These are phyloP conservation scores for Rostratula benghalensis DNA, from an alignment of 2,113 vertebrate genomes.

Conservation along the genomic window DNA sequence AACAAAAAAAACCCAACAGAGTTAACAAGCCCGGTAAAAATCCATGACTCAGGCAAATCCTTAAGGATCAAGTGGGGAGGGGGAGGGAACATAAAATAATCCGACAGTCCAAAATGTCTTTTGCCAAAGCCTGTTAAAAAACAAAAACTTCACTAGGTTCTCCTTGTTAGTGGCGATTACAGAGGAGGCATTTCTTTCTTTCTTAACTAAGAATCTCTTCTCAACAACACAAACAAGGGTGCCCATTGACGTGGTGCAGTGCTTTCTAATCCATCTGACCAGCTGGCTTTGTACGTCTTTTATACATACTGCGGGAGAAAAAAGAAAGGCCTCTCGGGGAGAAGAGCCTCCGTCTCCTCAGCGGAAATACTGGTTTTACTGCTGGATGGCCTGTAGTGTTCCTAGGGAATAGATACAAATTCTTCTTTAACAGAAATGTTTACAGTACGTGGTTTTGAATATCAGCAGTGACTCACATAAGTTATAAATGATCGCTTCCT, in stretches of 20 bases:
- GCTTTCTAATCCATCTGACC: slow-evolving; percentile 52
- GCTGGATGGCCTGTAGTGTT: background rate
- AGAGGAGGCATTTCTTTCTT: slow-evolving; percentile 43
- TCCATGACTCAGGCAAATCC: slow-evolving; percentile 72
- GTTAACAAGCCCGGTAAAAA: slow-evolving; percentile 72
- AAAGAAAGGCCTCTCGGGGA: background rate
- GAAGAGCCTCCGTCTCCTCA: background rate
- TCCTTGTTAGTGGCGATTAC: slow-evolving; percentile 61
- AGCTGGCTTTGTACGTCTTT: slow-evolving; percentile 45
- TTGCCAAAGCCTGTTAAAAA: slow-evolving; percentile 62
- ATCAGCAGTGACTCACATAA: background rate
- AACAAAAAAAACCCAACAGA: slow-evolving; percentile 50
- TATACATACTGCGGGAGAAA: background rate
- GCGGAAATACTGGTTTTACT: background rate
- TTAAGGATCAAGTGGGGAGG: slow-evolving; percentile 59
- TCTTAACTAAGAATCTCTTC: slow-evolving; percentile 33
- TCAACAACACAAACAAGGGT: slow-evolving; percentile 59
- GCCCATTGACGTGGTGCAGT: background rate
- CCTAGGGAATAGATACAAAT: background rate
- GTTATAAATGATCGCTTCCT: background rate
- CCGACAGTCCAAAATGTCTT: slow-evolving; percentile 21
- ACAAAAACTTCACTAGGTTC: slow-evolving; percentile 48
- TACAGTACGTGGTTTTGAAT: background rate
- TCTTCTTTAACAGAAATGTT: background rate
- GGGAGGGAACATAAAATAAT: slow-evolving; percentile 58